Conservation (phyloP, 1,140 invertebrate species). For the Helicoverpa zea region DNA sequence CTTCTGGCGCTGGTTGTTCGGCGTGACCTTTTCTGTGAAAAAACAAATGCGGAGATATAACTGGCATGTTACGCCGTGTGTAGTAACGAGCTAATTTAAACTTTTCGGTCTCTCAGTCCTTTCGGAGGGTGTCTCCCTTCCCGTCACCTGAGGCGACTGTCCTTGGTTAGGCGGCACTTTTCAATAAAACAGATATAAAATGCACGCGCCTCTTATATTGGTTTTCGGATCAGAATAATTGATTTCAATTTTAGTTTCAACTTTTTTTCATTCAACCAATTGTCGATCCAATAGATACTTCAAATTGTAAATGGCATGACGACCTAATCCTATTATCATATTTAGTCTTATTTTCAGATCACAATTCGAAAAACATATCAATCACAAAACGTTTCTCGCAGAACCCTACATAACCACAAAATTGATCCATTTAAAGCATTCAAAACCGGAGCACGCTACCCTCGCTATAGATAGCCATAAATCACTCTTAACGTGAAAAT, state of each 20-base stretch:
- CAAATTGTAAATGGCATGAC: no score
- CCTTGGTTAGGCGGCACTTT: slow-evolving; percentile 68
- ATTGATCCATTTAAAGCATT: slow-evolving; percentile 22
- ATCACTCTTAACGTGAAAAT: slow-evolving; percentile 59
- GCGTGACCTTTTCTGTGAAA: slow-evolving; percentile 81
- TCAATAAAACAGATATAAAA: slow-evolving; percentile 73
- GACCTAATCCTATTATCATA: not conserved
- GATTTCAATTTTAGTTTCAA: slow-evolving; percentile 27
- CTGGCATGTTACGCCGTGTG: slow-evolving; percentile 72
- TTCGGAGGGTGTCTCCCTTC: slow-evolving; percentile 72
- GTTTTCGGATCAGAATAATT: slow-evolving; percentile 44
- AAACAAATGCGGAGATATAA: slow-evolving; percentile 80
- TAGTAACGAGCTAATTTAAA: slow-evolving; percentile 86
- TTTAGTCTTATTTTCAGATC: not conserved
- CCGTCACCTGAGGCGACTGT: slow-evolving; percentile 79
- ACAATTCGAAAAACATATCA: slow-evolving; percentile 16
- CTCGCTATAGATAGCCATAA: slow-evolving; percentile 62
- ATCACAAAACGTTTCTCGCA: not conserved
- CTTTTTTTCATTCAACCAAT: not conserved
- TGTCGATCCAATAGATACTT: no score
- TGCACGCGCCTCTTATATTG: slow-evolving; percentile 44
- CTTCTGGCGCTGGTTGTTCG: slow-evolving; percentile 47
- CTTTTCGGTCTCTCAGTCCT: slow-evolving; percentile 76
- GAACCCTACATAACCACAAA: slow-evolving; percentile 2
- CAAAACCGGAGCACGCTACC: slow-evolving; percentile 27